These are phyloP conservation scores for Echeneis naucrates DNA, from an alignment of 2,797 vertebrate species.

Conservation along the genomic window DNA sequence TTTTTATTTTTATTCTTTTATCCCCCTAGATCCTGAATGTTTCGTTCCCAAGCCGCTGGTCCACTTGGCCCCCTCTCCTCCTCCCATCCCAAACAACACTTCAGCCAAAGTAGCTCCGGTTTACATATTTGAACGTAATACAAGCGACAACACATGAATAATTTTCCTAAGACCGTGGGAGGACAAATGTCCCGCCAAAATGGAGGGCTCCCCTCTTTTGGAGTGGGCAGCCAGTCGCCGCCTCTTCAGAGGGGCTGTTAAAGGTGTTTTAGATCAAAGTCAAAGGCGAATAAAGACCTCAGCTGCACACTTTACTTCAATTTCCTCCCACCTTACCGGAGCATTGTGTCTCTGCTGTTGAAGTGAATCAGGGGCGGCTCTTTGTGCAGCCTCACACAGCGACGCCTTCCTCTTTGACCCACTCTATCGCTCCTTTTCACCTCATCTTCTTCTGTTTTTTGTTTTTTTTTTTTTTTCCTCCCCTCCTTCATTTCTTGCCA, in stretches of 20 bases:
- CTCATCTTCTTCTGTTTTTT: conserved; percentile 22
- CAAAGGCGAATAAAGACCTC: conserved; percentile 69
- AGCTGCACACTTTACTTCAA: conserved; percentile 73
- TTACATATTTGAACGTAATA: conserved; percentile 20
- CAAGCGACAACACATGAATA: conserved; percentile 22
- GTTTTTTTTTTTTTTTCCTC: conserved; percentile 4
- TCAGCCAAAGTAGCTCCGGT: conserved; percentile 3
- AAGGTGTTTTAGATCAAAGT: conserved; percentile 79
- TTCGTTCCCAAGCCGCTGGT: neutral
- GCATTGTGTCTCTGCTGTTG: conserved; percentile 65
- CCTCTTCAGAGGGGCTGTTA: conserved; percentile 63
- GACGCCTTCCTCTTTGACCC: conserved; percentile 55
- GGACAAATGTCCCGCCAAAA: conserved; percentile 35
- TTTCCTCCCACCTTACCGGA: conserved; percentile 59
- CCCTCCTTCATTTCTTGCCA: conserved; percentile 21
- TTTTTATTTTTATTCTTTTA: neutral
- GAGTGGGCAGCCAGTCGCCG: conserved; percentile 36
- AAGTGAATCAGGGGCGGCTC: conserved; percentile 65
- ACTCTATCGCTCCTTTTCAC: conserved; percentile 13
- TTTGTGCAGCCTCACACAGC: conserved; percentile 55
- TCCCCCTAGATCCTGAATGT: neutral
- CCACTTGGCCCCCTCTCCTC: neutral
- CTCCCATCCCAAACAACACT: neutral
- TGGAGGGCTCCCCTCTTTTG: conserved; percentile 26
- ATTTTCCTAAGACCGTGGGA: conserved; percentile 36